Percentiles rank a stretch among this genome's conserved stretches.
Conservation (phyloP, 2,113 vertebrate species). For the Chinchilla lanigera region DNA sequence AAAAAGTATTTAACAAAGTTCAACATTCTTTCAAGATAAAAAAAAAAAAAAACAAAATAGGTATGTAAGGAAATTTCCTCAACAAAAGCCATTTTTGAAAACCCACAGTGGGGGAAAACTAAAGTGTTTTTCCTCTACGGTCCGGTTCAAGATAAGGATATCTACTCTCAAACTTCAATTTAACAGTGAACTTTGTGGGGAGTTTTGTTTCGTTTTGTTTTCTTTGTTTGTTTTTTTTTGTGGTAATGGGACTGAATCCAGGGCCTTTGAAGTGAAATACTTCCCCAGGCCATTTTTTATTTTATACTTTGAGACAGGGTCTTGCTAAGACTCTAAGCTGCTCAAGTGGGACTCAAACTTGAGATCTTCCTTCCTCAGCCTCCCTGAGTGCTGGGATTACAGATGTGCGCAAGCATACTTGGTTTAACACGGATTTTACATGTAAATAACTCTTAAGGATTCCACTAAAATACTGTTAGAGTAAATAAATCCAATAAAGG, state of each 20-base stretch:
- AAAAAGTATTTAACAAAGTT: neutral
- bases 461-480: neutral
- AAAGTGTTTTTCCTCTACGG: neutral
- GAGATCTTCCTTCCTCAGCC: neutral
- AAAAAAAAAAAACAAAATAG: neutral
- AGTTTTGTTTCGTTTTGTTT: neutral
- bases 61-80: neutral
- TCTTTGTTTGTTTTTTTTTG: neutral
- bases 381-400: neutral
- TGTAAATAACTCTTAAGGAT: neutral
- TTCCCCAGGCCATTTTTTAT: neutral
- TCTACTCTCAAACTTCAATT: neutral
- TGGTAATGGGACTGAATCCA: neutral
- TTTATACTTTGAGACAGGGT: neutral
- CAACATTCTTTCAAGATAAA: neutral
- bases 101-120: neutral
- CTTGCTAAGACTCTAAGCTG: neutral
- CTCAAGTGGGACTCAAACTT: neutral
- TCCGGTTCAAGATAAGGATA: neutral
- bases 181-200: neutral
- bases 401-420: neutral
- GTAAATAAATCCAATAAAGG: neutral
- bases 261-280: neutral
- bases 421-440: neutral
- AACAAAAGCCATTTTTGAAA: neutral